Base-by-base conservation (phyloP, 2,888 invertebrate species). In the Apoda limacodes region DNA sequence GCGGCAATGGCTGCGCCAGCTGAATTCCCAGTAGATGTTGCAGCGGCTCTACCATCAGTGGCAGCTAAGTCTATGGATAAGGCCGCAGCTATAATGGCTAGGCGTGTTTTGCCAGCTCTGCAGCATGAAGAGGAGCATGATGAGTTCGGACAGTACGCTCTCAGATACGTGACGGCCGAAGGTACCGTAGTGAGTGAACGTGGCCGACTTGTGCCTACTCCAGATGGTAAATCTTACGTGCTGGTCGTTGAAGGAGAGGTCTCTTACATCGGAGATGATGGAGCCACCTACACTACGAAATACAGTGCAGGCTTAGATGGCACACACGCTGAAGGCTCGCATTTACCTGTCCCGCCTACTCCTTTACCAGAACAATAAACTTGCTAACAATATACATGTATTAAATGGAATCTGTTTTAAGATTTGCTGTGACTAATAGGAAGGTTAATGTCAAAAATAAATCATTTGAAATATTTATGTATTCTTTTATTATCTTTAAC, bases 121-220 rank as follows among this genome's bases (percentile, higher is more conserved):
- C 37, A 51, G 17, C 61, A 66, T 28, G 55, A 60, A 30, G 62
- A 63, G 37, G 37, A 56, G 9, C 64, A 57, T 34, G 64, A 63
- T 15, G 53, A 58, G 21, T 46, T 44, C 11, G 60, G 61, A 1
- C 63, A 64, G 38, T 65, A 54, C 35, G 43, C 52, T 1, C 45
- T 64, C 3, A 52, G 56, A 12, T 66, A 62, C 43, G 51, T 59
- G 20, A 63, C 63, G 3, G 62, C 60, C 20, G 61, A 65, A 31
- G 63, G 63, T 5, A 63, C 53, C 12, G 39, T 57, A 1, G 57
- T 63, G 4, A 39, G 39, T 1, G 58, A 63, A 37, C 48, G 50
- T 6, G 64, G 61, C 7, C 45, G 39, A 4, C 49, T 64, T 7
- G 47, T 62, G 9, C 57, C 52, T 5, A 48, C 43, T 12, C 34